These are phyloP conservation scores for Hylyphantes graminicola DNA, from an alignment of 1,140 invertebrate species.

Conservation along the genomic window DNA sequence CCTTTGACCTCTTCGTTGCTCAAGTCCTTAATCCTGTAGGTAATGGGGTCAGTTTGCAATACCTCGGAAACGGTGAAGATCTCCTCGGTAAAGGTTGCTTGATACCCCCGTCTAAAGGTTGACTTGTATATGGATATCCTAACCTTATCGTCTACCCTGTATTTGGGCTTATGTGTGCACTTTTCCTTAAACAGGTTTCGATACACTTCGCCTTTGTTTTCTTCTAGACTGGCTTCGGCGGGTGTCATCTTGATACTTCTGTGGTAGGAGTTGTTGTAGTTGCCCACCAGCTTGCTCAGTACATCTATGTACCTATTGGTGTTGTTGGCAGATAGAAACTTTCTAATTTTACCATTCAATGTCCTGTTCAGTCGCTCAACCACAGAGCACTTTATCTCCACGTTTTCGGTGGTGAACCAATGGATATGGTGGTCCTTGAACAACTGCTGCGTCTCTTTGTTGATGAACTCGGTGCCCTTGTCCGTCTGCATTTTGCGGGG, in stretches of 20 bases:
- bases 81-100: background rate
- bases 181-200: background rate
- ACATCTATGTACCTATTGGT: slow-evolving; percentile 58
- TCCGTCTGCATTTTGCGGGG: slow-evolving; percentile 69
- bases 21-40: slow-evolving; percentile 59
- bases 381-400: slow-evolving; percentile 64
- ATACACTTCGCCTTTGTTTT: slow-evolving; percentile 12
- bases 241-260: slow-evolving; percentile 62
- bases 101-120: background rate
- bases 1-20: slow-evolving; percentile 51
- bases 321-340: slow-evolving; percentile 64
- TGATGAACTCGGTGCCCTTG: slow-evolving; percentile 69
- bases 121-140: slow-evolving; percentile 5
- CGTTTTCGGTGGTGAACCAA: slow-evolving; percentile 61
- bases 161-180: background rate
- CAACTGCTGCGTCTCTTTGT: slow-evolving; percentile 61
- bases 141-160: background rate
- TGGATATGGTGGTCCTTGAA: slow-evolving; percentile 66
- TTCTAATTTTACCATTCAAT: slow-evolving; percentile 64
- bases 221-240: slow-evolving; percentile 12
- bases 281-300: slow-evolving; percentile 61
- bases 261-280: slow-evolving; percentile 64
- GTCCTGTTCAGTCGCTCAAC: slow-evolving; percentile 65
- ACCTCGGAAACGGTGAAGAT: background rate
- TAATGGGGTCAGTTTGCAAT: slow-evolving; percentile 3